phyloP scores from a whole-genome alignment of 2,888 invertebrate genomes.

The Salpingus planirostris region DNA sequence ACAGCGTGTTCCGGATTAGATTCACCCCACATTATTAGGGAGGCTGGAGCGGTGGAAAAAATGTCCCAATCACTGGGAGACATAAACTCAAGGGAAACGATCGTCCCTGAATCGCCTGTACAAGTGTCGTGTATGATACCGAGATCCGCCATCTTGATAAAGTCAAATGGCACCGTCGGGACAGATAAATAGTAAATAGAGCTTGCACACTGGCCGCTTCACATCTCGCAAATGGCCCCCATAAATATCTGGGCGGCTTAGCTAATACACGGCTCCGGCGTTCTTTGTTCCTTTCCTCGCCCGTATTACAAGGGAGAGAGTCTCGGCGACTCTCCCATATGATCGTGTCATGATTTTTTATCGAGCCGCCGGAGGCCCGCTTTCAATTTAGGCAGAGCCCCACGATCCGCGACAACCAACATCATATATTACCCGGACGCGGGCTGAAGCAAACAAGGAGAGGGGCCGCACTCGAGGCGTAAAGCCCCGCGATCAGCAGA shows the following conservation, averaged over 20 bases:
- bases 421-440: too few relatives aligned
- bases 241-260: slow-evolving; percentile 36
- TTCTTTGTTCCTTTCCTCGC: slow-evolving; percentile 17
- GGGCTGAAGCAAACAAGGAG: slow-evolving; percentile 6
- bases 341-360: slow-evolving; percentile 22
- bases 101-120: too few relatives aligned
- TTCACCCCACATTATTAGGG: too few relatives aligned
- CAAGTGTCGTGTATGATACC: slow-evolving; percentile 21
- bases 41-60: too few relatives aligned
- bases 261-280: slow-evolving; percentile 27
- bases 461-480: too few relatives aligned
- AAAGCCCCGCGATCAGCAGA: too few relatives aligned
- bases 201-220: slow-evolving; percentile 33
- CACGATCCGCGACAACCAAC: too few relatives aligned
- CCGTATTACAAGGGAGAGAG: not conserved
- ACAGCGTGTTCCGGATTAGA: too few relatives aligned
- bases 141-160: slow-evolving; percentile 39
- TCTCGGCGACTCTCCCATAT: slow-evolving; percentile 13
- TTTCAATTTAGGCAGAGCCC: slow-evolving; percentile 12
- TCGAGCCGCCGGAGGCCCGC: slow-evolving; percentile 11
- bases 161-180: slow-evolving; percentile 38
- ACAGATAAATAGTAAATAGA: slow-evolving; percentile 42
- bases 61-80: too few relatives aligned
- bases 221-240: slow-evolving; percentile 36
- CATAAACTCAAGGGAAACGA: too few relatives aligned